phyloP scores from a whole-genome alignment of 1,140 invertebrate genomes.

The Cyclina sinensis region DNA sequence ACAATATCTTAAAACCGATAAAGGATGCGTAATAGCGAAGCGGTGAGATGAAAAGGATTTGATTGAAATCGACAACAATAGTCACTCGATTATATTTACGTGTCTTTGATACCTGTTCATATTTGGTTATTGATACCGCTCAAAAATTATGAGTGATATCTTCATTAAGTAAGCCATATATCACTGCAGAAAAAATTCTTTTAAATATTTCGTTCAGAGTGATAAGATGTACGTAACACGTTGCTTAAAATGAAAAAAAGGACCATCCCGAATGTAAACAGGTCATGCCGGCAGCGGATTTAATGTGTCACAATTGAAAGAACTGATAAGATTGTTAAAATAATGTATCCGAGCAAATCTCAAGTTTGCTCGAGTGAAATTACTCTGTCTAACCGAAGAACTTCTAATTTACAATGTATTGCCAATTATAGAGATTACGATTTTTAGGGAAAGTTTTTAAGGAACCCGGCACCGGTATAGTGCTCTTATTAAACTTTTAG shows the following conservation, averaged over 20 bases:
- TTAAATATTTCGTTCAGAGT: slow-evolving; percentile 22
- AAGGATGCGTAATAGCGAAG: neutral
- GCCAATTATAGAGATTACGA: slow-evolving; percentile 24
- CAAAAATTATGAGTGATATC: slow-evolving; percentile 16
- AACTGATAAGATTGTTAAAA: slow-evolving; percentile 25
- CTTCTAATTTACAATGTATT: slow-evolving; percentile 44
- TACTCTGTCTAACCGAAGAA: neutral
- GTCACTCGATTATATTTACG: neutral
- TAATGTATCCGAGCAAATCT: slow-evolving; percentile 41
- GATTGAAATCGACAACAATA: slow-evolving; percentile 39
- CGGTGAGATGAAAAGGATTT: slow-evolving; percentile 46
- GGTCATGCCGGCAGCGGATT: neutral
- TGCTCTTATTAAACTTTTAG: too few species aligned
- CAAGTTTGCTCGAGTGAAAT: slow-evolving; percentile 1
- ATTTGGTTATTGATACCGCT: slow-evolving; percentile 37
- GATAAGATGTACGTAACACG: neutral
- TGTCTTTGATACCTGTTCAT: neutral
- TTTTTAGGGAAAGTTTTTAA: neutral
- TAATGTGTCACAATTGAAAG: neutral
- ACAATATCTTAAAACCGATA: slow-evolving; percentile 16
- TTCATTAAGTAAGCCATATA: slow-evolving; percentile 48
- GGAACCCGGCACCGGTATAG: too few species aligned
- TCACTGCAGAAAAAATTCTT: slow-evolving; percentile 1
- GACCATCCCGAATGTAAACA: neutral
- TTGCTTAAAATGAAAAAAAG: neutral